These are phyloP conservation scores for Tholera decimalis DNA, from an alignment of 2,888 invertebrate genomes.

Conservation along the genomic window DNA sequence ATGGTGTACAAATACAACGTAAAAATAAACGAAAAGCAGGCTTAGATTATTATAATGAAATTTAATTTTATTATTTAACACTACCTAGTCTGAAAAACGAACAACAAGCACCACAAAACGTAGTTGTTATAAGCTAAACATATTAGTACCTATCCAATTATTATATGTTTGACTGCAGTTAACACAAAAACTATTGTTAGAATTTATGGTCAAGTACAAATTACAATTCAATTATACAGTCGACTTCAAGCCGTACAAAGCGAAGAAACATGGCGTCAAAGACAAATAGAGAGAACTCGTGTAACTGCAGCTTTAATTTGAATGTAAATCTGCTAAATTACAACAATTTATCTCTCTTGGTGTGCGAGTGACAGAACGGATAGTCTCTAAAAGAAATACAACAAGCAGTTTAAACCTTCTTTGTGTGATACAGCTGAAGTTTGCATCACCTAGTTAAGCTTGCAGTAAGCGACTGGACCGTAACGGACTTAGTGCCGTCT, in stretches of 20 bases:
- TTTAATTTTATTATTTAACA: background rate
- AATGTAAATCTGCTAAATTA: constrained; percentile 55
- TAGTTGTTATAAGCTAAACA: background rate
- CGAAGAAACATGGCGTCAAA: constrained; percentile 17
- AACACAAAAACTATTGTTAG: background rate
- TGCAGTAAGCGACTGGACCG: constrained; percentile 46
- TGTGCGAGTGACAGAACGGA: constrained; percentile 57
- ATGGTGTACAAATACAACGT: too few species aligned
- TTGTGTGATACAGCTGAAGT: constrained; percentile 66
- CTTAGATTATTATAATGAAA: too few species aligned
- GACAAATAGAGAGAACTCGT: constrained; percentile 20
- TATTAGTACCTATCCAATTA: background rate
- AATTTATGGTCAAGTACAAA: constrained; percentile 14
- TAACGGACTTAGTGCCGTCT: constrained; percentile 35
- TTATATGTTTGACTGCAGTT: background rate
- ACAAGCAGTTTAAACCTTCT: constrained; percentile 65
- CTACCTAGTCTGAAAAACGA: too few species aligned
- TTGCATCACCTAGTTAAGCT: constrained; percentile 67
- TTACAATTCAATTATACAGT: constrained; percentile 25
- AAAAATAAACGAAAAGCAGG: too few species aligned
- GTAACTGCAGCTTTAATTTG: constrained; percentile 39
- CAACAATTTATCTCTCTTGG: constrained; percentile 57
- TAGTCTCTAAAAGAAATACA: constrained; percentile 65
- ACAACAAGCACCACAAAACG: background rate
- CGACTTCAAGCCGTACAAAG: background rate